Evolutionary conservation across 2,113 vertebrate species (phyloP).

Genomic region (Macquaria ambigua): DNA sequence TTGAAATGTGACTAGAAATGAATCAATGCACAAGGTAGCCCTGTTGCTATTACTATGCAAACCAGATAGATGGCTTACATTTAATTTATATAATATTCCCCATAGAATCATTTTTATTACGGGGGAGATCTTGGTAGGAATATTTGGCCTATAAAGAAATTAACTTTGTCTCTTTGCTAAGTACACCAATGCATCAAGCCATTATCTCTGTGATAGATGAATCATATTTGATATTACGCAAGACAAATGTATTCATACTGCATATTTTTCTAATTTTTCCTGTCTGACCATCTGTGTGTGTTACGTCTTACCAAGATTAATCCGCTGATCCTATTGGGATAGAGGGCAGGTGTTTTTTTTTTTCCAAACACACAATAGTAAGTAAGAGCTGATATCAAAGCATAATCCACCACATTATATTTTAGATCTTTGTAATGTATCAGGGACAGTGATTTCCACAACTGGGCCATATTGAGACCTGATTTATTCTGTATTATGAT

Average conservation of each 20-base stretch:
- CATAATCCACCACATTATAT: conserved; percentile 88
- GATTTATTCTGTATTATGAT: conserved; percentile 76
- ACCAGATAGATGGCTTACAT: conserved; percentile 80
- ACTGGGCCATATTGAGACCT: conserved; percentile 73
- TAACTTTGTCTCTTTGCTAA: conserved; percentile 89
- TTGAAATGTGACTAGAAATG: conserved; percentile 70
- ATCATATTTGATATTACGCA: conserved; percentile 90
- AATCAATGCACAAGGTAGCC: conserved; percentile 67
- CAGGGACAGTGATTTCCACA: conserved; percentile 80
- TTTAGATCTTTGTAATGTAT: conserved; percentile 87
- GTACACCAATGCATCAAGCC: conserved; percentile 88
- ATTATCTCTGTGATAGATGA: conserved; percentile 90
- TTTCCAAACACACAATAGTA: conserved; percentile 84
- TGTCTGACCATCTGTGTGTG: conserved; percentile 94
- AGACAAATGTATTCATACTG: conserved; percentile 93
- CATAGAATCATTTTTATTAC: conserved; percentile 84
- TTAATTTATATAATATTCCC: conserved; percentile 87
- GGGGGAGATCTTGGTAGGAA: conserved; percentile 75
- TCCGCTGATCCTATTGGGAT: conserved; percentile 90
- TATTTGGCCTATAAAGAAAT: conserved; percentile 88
- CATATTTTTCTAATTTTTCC: conserved; percentile 94
- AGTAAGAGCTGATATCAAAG: conserved; percentile 88
- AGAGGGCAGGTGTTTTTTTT: conserved; percentile 89
- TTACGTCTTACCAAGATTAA: conserved; percentile 93
- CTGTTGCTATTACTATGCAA: conserved; percentile 80